Conservation (phyloP, 2,888 invertebrate genomes). For the Chelonus formosanus region DNA sequence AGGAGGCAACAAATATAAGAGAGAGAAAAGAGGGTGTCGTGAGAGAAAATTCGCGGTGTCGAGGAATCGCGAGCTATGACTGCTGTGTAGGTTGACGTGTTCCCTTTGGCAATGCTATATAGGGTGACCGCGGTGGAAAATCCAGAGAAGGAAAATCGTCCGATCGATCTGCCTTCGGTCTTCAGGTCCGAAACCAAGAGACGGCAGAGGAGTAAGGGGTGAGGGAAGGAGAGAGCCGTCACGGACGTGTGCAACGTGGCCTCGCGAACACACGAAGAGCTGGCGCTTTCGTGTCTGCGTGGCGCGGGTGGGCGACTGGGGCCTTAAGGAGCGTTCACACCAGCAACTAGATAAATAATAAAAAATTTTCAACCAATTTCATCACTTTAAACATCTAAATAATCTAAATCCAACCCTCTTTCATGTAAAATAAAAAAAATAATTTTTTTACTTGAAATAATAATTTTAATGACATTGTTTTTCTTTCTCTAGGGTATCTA, state of each 20-base stretch:
- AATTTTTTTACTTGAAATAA: no score
- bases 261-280: slow-evolving; percentile 48
- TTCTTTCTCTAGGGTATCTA: no score
- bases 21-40: slow-evolving; percentile 25
- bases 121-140: slow-evolving; percentile 61
- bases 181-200: slow-evolving; percentile 61
- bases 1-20: slow-evolving; percentile 1
- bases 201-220: slow-evolving; percentile 34
- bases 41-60: slow-evolving; percentile 51
- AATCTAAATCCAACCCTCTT: no score
- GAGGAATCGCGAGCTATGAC: slow-evolving; percentile 49
- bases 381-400: no score
- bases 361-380: no score
- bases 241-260: slow-evolving; percentile 53
- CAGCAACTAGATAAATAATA: no score
- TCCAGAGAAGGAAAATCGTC: slow-evolving; percentile 64
- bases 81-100: slow-evolving; percentile 18
- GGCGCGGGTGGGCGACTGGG: slow-evolving; percentile 58
- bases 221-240: slow-evolving; percentile 39
- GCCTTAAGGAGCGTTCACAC: slow-evolving; percentile 55
- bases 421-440: no score
- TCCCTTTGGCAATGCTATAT: slow-evolving; percentile 28
- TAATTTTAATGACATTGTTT: no score
- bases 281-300: slow-evolving; percentile 45
- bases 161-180: slow-evolving; percentile 65